These are phyloP conservation scores for Tragulus kanchil DNA, from an alignment of 2,113 vertebrate genomes.

Conservation along the genomic window DNA sequence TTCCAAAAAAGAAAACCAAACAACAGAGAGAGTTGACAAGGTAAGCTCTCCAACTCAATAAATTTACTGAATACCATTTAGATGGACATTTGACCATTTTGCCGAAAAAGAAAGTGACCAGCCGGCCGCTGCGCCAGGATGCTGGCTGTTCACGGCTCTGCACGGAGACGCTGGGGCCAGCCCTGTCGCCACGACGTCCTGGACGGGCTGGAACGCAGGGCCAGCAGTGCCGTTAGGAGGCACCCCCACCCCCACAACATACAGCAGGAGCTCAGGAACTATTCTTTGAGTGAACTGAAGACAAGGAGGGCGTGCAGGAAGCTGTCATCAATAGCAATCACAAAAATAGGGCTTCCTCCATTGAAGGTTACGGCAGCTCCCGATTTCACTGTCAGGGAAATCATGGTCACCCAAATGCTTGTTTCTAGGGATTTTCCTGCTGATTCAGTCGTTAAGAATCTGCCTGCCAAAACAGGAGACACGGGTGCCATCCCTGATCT, in stretches of 20 bases:
- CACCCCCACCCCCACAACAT: too few species aligned
- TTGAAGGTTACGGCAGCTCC: not conserved
- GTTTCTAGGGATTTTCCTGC: not conserved
- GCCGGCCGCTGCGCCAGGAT: not conserved
- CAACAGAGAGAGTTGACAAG: not conserved
- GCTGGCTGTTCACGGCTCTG: not conserved
- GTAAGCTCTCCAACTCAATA: not conserved
- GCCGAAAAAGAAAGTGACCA: too few species aligned
- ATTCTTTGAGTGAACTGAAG: not conserved
- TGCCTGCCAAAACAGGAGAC: not conserved
- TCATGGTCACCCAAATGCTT: not conserved
- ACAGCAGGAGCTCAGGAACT: not conserved
- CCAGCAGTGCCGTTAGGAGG: not conserved
- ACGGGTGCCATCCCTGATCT: not conserved
- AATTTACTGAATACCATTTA: not conserved
- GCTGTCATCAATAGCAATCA: not conserved
- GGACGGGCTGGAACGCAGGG: not conserved
- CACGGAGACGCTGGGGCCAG: not conserved
- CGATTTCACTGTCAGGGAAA: not conserved
- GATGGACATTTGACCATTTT: not conserved
- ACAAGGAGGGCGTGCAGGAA: not conserved
- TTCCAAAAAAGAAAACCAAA: slow-evolving; percentile 19
- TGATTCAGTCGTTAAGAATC: not conserved
- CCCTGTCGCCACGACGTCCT: not conserved
- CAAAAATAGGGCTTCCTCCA: too few species aligned